phyloP scores from a whole-genome alignment of 37 sponge, comb jelly and placozoan species.

The Beroe forskalii region DNA sequence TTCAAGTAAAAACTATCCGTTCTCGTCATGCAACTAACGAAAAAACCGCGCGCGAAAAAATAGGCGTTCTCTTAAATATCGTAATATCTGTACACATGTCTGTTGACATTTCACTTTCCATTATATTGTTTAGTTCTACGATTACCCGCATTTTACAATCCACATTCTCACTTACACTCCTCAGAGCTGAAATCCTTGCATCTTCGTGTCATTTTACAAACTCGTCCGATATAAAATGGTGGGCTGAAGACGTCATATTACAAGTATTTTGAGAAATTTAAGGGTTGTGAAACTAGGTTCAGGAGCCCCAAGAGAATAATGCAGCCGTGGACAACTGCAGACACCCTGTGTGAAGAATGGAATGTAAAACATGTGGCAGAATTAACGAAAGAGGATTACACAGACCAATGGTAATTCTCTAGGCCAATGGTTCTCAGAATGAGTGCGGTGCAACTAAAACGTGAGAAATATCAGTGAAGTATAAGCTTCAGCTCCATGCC shows the following conservation, averaged over 20 bases:
- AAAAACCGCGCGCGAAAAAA: no score
- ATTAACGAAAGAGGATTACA: not conserved
- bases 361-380: not conserved
- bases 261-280: not conserved
- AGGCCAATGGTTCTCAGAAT: no score
- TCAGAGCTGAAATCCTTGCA: not conserved
- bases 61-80: no score
- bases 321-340: not conserved
- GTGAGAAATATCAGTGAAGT: no score
- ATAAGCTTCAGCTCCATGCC: no score
- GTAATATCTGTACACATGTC: no score
- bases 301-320: constrained; percentile 14
- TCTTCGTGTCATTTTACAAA: no score
- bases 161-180: not conserved
- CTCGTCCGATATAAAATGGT: not conserved
- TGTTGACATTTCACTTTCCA: no score
- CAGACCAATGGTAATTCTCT: no score
- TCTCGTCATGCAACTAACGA: no score
- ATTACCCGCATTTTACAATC: not conserved
- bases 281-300: not conserved
- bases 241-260: not conserved
- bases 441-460: not conserved
- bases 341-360: constrained; percentile 7
- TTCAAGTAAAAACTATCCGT: no score
- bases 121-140: no score